These are phyloP conservation scores for Malaclemys terrapin DNA, from an alignment of 2,113 vertebrate genomes.

Conservation along the genomic window DNA sequence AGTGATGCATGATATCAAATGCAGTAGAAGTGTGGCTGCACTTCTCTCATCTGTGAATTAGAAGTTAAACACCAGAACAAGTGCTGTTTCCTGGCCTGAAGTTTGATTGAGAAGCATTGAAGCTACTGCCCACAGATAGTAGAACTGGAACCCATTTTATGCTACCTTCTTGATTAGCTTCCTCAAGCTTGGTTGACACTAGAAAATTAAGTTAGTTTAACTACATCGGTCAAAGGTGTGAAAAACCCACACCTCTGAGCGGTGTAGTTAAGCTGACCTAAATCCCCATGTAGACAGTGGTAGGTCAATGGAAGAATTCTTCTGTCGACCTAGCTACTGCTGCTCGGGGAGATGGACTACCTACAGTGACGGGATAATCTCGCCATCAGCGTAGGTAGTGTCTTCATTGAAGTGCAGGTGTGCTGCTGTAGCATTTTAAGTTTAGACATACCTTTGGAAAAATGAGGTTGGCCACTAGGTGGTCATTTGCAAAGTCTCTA, in stretches of 20 bases:
- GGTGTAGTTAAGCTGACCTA: not conserved
- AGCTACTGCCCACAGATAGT: not conserved
- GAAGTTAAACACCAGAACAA: not conserved
- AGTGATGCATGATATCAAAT: fast-evolving
- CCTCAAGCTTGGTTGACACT: not conserved
- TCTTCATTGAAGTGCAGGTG: not conserved
- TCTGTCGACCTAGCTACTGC: not conserved
- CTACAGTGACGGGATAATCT: not conserved
- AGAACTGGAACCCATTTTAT: not conserved
- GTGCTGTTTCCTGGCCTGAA: not conserved
- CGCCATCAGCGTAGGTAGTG: not conserved
- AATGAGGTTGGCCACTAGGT: not conserved
- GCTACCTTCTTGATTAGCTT: not conserved
- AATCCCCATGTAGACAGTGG: not conserved
- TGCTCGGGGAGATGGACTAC: not conserved
- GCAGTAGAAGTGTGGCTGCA: fast-evolving
- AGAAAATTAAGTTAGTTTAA: not conserved
- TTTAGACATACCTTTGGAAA: not conserved
- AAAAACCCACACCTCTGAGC: not conserved
- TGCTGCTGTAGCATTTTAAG: not conserved
- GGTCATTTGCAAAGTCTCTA: not conserved
- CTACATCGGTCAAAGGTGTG: not conserved
- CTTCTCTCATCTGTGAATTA: fast-evolving
- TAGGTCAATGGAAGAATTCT: not conserved
- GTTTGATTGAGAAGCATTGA: not conserved